Evolutionary conservation across 2,113 vertebrate genomes (phyloP), one percentile per base, ranked within the genome.

Genomic region (Salminus brasiliensis): DNA sequence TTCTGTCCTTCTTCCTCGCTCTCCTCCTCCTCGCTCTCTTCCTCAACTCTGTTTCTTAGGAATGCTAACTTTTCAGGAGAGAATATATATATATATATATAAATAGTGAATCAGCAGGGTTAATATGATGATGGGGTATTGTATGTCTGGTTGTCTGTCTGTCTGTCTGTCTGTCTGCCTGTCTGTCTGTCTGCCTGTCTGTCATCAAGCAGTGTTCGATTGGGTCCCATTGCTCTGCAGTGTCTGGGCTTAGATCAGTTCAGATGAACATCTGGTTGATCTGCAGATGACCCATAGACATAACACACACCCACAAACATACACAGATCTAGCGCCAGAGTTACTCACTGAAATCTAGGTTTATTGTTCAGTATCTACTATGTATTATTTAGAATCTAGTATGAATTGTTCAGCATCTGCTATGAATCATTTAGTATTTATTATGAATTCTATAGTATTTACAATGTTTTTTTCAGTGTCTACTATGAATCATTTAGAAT

Each of bases 191-290:
- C 23, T 43, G 49, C 59, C 27, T 66, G 34, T 11, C 45, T 57
- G n/a, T 68, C 29, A 23, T 67, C 57, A 71, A 72, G 30, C 41
- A 39, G 52, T 30, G 45, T n/a, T n/a, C n/a, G n/a, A n/a, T 7
- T 72, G 60, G 18, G 62, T 49, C 80, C 84, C 78, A 81, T 84
- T 83, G 69, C 53, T 76, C 79, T 87, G 74, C 83, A 70, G 69
- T 34, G 62, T 82, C 59, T 77, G 60, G 62, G 72, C 45, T 13
- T n/a, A 70, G 76, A 82, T 80, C 79, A 73, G 57, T 76, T 68
- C 72, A 79, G 71, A 85, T 83, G 59, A 83, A 75, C 72, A 49
- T 81, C 79, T 77, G 43, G 23, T 59, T 74, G 75, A 25, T 74
- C 69, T 71, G 57, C 82, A 76, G 77, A 78, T 75, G 78, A 77